phyloP scores from a whole-genome alignment of 2,888 invertebrate genomes.

The Coecobrya sp. region DNA sequence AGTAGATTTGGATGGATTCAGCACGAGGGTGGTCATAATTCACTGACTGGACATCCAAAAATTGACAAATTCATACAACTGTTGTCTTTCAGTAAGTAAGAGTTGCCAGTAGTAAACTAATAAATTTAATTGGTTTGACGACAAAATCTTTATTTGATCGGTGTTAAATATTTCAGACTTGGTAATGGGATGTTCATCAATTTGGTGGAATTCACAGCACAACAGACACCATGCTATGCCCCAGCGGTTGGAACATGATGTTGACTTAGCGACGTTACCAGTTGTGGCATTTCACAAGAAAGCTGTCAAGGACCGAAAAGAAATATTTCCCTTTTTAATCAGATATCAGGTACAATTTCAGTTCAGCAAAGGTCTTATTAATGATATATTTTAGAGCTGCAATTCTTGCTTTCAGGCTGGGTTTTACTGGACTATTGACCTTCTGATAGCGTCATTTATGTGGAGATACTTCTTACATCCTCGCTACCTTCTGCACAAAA shows the following conservation, averaged over 20 bases:
- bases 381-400: background rate
- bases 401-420: background rate
- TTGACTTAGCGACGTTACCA: conserved; percentile 83
- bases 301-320: too few relatives aligned
- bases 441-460: background rate
- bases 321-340: too few relatives aligned
- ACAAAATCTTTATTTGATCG: background rate
- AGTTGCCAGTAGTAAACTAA: background rate
- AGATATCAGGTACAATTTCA: conserved; percentile 59
- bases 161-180: background rate
- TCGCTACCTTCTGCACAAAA: conserved; percentile 31
- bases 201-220: conserved; percentile 78
- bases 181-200: conserved; percentile 67
- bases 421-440: conserved; percentile 52
- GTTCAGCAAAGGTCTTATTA: background rate
- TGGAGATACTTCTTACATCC: conserved; percentile 65
- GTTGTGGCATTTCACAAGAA: conserved; percentile 82
- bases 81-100: background rate
- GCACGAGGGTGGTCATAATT: conserved; percentile 12
- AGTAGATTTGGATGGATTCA: background rate
- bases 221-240: conserved; percentile 83
- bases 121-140: too few relatives aligned
- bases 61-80: conserved; percentile 62
- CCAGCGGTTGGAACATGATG: conserved; percentile 82
- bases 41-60: conserved; percentile 17